Conservation (phyloP, 1,140 invertebrate species). For the Vollenhovia emeryi region DNA sequence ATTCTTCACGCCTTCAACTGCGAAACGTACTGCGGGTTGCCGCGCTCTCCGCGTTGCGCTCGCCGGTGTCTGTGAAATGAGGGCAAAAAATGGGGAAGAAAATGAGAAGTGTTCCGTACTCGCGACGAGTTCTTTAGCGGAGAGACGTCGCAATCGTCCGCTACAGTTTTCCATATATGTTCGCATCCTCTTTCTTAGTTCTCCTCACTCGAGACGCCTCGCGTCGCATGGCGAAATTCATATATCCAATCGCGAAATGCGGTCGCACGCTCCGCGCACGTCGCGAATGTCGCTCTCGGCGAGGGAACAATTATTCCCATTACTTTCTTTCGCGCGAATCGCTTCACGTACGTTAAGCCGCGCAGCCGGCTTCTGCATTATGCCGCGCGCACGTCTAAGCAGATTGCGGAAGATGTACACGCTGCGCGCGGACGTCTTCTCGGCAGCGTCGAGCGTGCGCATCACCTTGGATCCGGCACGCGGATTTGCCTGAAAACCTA, state of each 20-base stretch:
- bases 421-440: not conserved
- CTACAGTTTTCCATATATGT: not conserved
- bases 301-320: constrained; percentile 53
- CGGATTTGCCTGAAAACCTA: constrained; percentile 53
- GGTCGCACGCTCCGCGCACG: not conserved
- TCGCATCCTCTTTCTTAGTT: not conserved
- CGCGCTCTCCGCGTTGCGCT: not conserved
- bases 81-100: not conserved
- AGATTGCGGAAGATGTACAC: constrained; percentile 21
- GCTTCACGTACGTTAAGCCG: constrained; percentile 36
- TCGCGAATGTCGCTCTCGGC: not conserved
- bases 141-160: not conserved
- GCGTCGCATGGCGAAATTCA: not conserved
- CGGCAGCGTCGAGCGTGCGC: not conserved
- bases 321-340: constrained; percentile 38
- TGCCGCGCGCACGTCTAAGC: constrained; percentile 10
- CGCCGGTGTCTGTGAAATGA: not conserved
- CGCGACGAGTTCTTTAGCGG: not conserved
- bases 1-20: constrained; percentile 57
- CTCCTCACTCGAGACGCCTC: not conserved
- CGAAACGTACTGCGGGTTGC: constrained; percentile 49
- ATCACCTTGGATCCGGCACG: constrained; percentile 28
- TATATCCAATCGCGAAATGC: not conserved
- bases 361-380: constrained; percentile 18
- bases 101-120: not conserved